Evolutionary conservation across 2,888 invertebrate genomes (phyloP), one percentile per base, ranked within the genome.

Genomic region (Diarsia dahlii): DNA sequence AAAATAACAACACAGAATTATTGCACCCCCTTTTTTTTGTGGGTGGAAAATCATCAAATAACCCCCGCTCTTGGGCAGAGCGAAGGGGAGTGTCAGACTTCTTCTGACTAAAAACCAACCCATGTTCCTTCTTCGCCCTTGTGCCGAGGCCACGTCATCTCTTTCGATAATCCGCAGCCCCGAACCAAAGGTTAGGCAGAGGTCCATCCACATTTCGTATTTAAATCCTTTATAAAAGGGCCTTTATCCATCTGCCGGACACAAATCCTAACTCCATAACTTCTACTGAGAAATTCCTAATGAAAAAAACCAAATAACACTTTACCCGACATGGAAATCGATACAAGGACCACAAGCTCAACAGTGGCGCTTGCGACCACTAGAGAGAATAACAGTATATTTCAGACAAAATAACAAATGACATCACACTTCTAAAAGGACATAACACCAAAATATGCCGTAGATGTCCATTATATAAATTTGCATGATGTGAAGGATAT

Each of bases 401-500:
- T 23, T 9, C 20, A 28, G 10, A 34, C 20, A 13, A 48, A 64
- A 45, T 39, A 62, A 80, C 13, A 70, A 66, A 63, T 70, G 10
- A 66, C n/a, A 64, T 75, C 71, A 80, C 39, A 52, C 46, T 5
- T 9, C n/a, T 13, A 50, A 52, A 68, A 80, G 10, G 71, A 60
- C 28, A 6, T 23, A 70, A 60, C 50, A 4, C 65, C 58, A 69
- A 65, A 52, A n/a, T 67, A 56, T 52, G 28, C 66, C 54, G 23
- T 62, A 71, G n/a, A 63, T 46, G 70, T 58, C 12, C n/a, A 67
- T 67, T 67, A 63, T 58, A 63, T 58, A 81, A 82, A 82, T 82
- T 80, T 77, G 68, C 82, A 80, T 80, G 39, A 13, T 1, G 5
- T 2, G 56, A 81, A 81, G 78, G 71, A 72, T 71, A 62, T 71